Evolutionary conservation across 2,113 vertebrate genomes (phyloP), one percentile per base, ranked within the genome.

Genomic region (Corythaeola cristata): DNA sequence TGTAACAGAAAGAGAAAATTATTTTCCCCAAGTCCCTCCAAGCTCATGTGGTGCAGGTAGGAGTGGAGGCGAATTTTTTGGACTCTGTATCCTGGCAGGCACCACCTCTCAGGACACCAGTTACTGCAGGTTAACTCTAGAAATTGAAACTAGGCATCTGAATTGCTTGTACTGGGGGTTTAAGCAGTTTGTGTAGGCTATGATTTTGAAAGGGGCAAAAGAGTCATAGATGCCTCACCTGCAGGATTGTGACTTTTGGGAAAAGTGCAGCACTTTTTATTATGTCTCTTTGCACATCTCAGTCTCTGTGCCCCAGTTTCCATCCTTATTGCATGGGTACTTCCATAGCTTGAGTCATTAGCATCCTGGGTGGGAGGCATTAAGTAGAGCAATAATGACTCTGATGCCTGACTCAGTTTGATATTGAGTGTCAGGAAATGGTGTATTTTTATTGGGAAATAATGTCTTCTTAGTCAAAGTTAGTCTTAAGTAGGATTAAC

Each of bases 331-430:
- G 33, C 89, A 87, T 11, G 49, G 76, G 33, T 68, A 56, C 69
- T 82, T 89, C 87, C 77, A 63, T 22, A 82, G 53, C 58, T 85
- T 41, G 49, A 89, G 77, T 91, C 94, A 93, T 92, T 93, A 82
- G 11, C 89, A 94, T 64, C 66, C 81, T 69, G 53, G 69, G 94
- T 97, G 89, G 91, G 94, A 94, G 91, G 89, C 91, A 94, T 96
- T 81, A 95, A 96, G 49, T 49, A 91, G 93, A 95, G 63, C 66
- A 89, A 44, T 78, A 83, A 88, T 89, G 73, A 94, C 66, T 91
- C 69, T 85, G 66, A 64, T 89, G 62, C 49, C 89, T 96, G 93
- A 96, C 77, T 96, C 93, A 89, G 91, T 88, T 87, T 96, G 87
- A 92, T 52, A 71, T 0, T 52, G 74, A 78, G 11, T 90, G 87